Evolutionary conservation across 23 tunicate species (phyloP), one percentile per base, ranked within the genome.

Genomic region (Phallusia fumigata): DNA sequence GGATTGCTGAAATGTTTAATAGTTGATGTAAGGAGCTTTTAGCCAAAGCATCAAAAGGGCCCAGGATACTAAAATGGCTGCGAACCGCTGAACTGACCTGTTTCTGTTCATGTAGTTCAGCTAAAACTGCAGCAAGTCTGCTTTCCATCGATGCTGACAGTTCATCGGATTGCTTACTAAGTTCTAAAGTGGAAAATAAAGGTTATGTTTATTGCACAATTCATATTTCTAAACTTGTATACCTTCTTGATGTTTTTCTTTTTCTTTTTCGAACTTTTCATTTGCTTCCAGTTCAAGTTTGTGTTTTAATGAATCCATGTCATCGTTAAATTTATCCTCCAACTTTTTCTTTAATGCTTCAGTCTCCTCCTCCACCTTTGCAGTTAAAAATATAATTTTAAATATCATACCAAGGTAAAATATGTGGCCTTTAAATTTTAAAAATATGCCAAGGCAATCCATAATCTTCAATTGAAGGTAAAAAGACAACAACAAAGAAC

Each of bases 321-420:
- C 77, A 0, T 16, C 45, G 0, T 88, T 32, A 77, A 58, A 83
- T 30, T 88, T 75, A 8, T 73, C 82, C 72, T 74, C 45, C 80
- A 89, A 21, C 69, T 81, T 65, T 22, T 69, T 76, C 24, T 86
- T 84, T 31, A 84, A 21, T 19, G 82, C 79, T 28, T 77, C 53
- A 6, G 73, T 28, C 84, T 94, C 98, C 19, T 89, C 90, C 36
- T 94, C 98, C 58, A 94, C 83, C 98, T 94, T 75, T 21, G 28
- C 69, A 11, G 13, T 24, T 21, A 58, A 58, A 58, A 58, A 58
- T 3, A 21, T 6, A 8, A 6, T 24, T 21, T 22, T 24, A 1
- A 58, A 13, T 6, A 6, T 58, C 69, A 21, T 6, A 58, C 10
- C 8, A 58, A 58, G 15, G 13, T 13, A 21, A 58, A 58, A n/a